These are phyloP conservation scores for Eristalis arbustorum DNA, from an alignment of 2,888 invertebrate species.

Conservation along the genomic window DNA sequence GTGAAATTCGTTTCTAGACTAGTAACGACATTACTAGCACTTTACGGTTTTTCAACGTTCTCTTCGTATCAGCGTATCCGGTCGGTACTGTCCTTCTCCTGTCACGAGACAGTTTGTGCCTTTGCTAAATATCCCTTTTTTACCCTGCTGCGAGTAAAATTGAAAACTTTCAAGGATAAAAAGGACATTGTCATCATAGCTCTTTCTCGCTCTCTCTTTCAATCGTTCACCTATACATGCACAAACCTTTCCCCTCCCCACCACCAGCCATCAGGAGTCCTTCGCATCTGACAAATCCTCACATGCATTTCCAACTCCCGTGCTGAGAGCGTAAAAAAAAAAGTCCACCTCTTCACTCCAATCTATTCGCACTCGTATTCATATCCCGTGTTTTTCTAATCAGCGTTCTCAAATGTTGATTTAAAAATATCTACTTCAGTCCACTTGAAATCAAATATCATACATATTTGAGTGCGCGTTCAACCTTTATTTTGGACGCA, in stretches of 20 bases:
- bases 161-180: constrained; percentile 47
- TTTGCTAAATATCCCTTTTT: constrained; percentile 1
- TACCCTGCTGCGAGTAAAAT: not conserved
- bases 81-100: not conserved
- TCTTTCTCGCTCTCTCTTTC: not conserved
- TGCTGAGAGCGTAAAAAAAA: constrained; percentile 33
- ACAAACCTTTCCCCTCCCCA: not conserved
- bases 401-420: constrained; percentile 26
- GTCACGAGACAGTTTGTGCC: not conserved
- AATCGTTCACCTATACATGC: not conserved
- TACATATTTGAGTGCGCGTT: constrained; percentile 25
- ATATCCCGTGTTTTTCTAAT: constrained; percentile 47
- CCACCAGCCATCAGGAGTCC: not conserved
- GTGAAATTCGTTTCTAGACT: too few species aligned
- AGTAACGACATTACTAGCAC: too few species aligned
- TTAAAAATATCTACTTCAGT: not conserved
- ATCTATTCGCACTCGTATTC: constrained; percentile 41
- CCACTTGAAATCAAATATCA: not conserved
- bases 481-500: not conserved
- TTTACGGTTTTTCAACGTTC: not conserved
- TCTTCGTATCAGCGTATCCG: not conserved
- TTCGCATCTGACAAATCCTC: constrained; percentile 48
- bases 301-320: constrained; percentile 37
- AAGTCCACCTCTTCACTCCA: constrained; percentile 15
- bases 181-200: constrained; percentile 36